Evolutionary conservation across 1,140 invertebrate genomes (phyloP).

Genomic region (Wasmannia auropunctata): DNA sequence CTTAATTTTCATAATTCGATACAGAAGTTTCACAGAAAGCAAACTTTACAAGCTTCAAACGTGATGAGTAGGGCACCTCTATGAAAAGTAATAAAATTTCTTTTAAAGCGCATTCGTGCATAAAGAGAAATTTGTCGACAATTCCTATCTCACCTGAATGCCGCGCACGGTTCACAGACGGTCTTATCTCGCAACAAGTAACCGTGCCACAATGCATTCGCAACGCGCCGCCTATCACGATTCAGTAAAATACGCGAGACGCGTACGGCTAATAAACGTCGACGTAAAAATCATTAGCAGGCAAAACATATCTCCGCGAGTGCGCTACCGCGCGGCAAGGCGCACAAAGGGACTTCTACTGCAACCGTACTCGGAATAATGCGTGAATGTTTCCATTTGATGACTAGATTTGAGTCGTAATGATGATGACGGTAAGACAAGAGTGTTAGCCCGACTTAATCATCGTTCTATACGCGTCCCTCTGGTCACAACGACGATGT

Average conservation of each 20-base stretch:
- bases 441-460: constrained; percentile 42
- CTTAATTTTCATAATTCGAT: constrained; percentile 15
- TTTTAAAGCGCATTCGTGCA: constrained; percentile 36
- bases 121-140: constrained; percentile 37
- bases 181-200: constrained; percentile 32
- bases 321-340: background rate
- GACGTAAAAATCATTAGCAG: constrained; percentile 45
- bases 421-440: constrained; percentile 51
- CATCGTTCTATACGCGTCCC: background rate
- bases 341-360: background rate
- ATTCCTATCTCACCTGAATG: constrained; percentile 1
- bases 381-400: constrained; percentile 53
- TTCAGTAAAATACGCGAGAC: constrained; percentile 34
- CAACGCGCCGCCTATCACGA: background rate
- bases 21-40: constrained; percentile 33
- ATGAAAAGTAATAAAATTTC: constrained; percentile 57
- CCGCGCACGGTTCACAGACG: background rate
- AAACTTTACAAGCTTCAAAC: constrained; percentile 2
- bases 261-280: constrained; percentile 40
- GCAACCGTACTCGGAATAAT: constrained; percentile 31
- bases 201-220: constrained; percentile 25
- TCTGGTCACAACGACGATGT: constrained; percentile 25
- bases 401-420: constrained; percentile 57
- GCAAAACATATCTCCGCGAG: constrained; percentile 11
- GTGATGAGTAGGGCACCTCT: background rate